Evolutionary conservation across 2,888 invertebrate genomes (phyloP).

Genomic region (Brachyptera risi): DNA sequence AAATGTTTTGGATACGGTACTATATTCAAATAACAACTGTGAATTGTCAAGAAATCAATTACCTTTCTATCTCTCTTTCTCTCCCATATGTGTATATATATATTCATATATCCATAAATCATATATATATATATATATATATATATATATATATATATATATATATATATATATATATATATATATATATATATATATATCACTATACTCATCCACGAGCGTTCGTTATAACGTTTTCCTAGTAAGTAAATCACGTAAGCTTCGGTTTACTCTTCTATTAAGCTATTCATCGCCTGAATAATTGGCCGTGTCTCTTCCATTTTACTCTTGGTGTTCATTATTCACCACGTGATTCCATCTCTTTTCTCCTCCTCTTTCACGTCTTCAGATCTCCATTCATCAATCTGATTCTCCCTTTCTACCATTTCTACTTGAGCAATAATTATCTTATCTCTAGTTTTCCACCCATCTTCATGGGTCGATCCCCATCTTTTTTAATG

Average conservation of each 20-base stretch:
- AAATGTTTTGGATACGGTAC: too few relatives aligned
- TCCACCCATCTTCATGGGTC: conserved; percentile 8
- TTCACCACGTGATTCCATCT: conserved; percentile 14
- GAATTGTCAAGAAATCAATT: too few relatives aligned
- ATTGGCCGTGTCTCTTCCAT: conserved; percentile 18
- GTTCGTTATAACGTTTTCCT: too few relatives aligned
- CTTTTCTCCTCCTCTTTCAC: conserved; percentile 11
- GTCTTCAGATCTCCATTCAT: conserved; percentile 19
- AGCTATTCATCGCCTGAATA: conserved; percentile 19
- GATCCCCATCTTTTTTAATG: conserved; percentile 15
- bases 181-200: too few relatives aligned
- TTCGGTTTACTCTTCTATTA: background rate
- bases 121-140: too few relatives aligned
- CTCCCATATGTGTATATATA: too few relatives aligned
- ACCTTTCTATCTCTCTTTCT: too few relatives aligned
- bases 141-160: too few relatives aligned
- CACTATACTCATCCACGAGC: too few relatives aligned
- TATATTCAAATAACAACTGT: too few relatives aligned
- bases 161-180: too few relatives aligned
- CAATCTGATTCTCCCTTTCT: background rate
- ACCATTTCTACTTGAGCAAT: conserved; percentile 18
- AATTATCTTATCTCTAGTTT: conserved; percentile 17
- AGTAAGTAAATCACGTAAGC: conserved; percentile 16
- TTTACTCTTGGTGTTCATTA: conserved; percentile 21
- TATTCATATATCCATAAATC: too few relatives aligned